Evolutionary conservation across 1,140 invertebrate species (phyloP), one percentile per base, ranked within the genome.

Genomic region (Euschistus heros): DNA sequence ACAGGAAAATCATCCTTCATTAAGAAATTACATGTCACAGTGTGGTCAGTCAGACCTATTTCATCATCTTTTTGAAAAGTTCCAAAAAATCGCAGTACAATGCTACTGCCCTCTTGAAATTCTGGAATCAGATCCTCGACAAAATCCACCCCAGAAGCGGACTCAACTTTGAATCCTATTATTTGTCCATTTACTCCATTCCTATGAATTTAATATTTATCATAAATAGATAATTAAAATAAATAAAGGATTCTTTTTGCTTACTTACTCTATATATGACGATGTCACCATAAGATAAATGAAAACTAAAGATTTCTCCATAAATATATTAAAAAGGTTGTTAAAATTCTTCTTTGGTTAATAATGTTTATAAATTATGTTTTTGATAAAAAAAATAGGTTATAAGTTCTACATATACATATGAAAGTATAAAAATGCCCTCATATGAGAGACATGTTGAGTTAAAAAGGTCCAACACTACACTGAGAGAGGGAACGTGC

Each of bases 51-150:
- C 8, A 62, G n/a, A 13, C n/a, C 37, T 1, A 62, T 5, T 47
- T 62, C 61, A 26, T 37, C 37, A 24, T 20, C 44, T 26, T 62
- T 42, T 20, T 14, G 1, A 42, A 62, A 62, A 15, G 18, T 18
- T 15, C 61, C 61, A 26, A 62, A 62, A 17, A 62, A 26, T 17
- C 37, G 6, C 13, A 62, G 42, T 24, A 2, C 30, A 22, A 62
- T n/a, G 17, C 8, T 26, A 46, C 17, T 44, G 20, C 24, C 44
- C 22, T 47, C 42, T 15, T 37, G 18, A 47, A 62, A 62, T 24
- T 62, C 61, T 4, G 61, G 61, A 20, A 33, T 62, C 1, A 47
- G 46, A 26, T 62, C 61, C 26, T 62, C 37, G 17, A 44, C 15
- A 26, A 44, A 26, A 10, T 44, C 61, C 37, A 46, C 33, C 2